Evolutionary conservation across 64 coral and sea anemone species (phyloP).

Genomic region (Montipora capricornis): DNA sequence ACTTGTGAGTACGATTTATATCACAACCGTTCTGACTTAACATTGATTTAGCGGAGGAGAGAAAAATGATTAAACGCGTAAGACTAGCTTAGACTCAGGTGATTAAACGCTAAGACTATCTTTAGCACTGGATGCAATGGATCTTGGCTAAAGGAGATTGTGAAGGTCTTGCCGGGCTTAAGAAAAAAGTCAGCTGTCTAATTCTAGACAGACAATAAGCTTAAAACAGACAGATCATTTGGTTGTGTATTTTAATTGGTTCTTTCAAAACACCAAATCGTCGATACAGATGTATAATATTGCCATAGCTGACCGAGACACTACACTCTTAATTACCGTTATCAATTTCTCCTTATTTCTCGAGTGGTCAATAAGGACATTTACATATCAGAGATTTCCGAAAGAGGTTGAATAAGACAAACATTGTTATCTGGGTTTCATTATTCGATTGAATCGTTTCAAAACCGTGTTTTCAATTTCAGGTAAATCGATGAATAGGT

Average conservation of each 20-base stretch:
- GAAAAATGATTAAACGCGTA: too few relatives aligned
- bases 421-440: conserved; percentile 8
- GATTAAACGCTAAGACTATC: too few relatives aligned
- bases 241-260: neutral
- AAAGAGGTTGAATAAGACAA: conserved; percentile 3
- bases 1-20: too few relatives aligned
- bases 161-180: neutral
- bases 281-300: neutral
- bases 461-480: conserved; percentile 27
- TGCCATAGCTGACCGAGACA: neutral
- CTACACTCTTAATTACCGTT: conserved; percentile 7
- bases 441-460: conserved; percentile 8
- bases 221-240: neutral
- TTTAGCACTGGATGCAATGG: too few relatives aligned
- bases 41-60: too few relatives aligned
- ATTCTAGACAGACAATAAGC: neutral
- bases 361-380: neutral
- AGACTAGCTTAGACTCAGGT: too few relatives aligned
- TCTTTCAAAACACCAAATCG: neutral
- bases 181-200: neutral
- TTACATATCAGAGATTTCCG: conserved; percentile 58
- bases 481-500: conserved; percentile 18
- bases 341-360: conserved; percentile 13
- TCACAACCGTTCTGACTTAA: too few relatives aligned
- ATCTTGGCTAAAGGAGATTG: neutral